These are phyloP conservation scores for Melanocharis versteri DNA, from an alignment of 2,113 vertebrate genomes.

Conservation along the genomic window DNA sequence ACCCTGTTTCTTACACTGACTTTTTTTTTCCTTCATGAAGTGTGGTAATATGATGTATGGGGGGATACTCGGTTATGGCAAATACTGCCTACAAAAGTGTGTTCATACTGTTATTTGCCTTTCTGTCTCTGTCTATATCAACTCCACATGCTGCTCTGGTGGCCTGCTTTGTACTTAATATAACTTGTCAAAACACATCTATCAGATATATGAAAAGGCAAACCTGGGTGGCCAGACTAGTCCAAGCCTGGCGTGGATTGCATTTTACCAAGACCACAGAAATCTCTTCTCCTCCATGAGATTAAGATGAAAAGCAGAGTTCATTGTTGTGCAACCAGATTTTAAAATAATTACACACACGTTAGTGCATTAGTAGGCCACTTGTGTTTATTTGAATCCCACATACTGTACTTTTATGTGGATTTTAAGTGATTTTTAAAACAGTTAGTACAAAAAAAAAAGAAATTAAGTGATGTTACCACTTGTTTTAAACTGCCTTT, in stretches of 20 bases:
- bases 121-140: constrained; percentile 74
- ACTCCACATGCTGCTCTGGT: constrained; percentile 77
- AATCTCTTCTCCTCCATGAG: constrained; percentile 33
- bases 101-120: constrained; percentile 70
- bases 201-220: constrained; percentile 72
- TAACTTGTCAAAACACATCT: constrained; percentile 84
- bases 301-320: constrained; percentile 62
- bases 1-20: not conserved
- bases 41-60: constrained; percentile 36
- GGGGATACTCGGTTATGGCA: constrained; percentile 50
- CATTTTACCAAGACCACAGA: constrained; percentile 61
- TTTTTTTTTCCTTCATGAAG: not conserved
- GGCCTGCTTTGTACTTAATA: constrained; percentile 82
- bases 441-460: not conserved
- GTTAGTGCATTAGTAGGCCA: constrained; percentile 39
- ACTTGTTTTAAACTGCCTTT: not conserved
- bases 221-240: constrained; percentile 75
- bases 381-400: constrained; percentile 68
- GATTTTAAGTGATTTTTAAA: constrained; percentile 65
- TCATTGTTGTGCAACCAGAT: constrained; percentile 67
- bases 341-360: constrained; percentile 69
- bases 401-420: constrained; percentile 57
- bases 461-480: not conserved
- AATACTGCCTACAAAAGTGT: constrained; percentile 59
- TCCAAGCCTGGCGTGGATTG: constrained; percentile 58